phyloP scores from a whole-genome alignment of 2,797 vertebrate species.

The Brotula barbata region DNA sequence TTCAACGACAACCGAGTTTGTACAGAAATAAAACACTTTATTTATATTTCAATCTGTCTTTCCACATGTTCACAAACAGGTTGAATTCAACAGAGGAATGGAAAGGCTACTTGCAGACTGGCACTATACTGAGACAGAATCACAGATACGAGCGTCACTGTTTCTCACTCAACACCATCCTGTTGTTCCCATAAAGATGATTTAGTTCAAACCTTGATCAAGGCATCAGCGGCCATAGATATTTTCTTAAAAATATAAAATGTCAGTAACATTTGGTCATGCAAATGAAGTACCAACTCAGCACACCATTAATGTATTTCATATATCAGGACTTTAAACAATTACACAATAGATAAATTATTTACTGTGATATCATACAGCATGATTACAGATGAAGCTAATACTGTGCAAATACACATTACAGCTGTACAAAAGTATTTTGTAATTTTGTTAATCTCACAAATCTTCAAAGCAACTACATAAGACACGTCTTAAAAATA shows the following conservation, averaged over 20 bases:
- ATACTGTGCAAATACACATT: constrained; percentile 83
- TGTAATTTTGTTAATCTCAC: constrained; percentile 68
- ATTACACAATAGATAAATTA: constrained; percentile 68
- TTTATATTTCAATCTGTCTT: constrained; percentile 71
- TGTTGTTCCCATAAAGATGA: constrained; percentile 21
- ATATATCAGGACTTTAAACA: constrained; percentile 53
- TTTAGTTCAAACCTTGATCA: constrained; percentile 58
- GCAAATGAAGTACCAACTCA: constrained; percentile 66
- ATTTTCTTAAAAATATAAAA: constrained; percentile 73
- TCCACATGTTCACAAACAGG: constrained; percentile 76
- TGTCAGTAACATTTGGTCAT: constrained; percentile 79
- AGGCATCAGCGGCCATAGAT: constrained; percentile 67
- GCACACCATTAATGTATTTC: constrained; percentile 69
- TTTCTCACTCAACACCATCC: constrained; percentile 70
- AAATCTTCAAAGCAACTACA: constrained; percentile 63
- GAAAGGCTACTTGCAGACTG: constrained; percentile 83
- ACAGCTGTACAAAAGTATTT: constrained; percentile 76
- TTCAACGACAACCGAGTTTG: constrained; percentile 26
- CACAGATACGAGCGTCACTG: constrained; percentile 69
- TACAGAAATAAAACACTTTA: constrained; percentile 92
- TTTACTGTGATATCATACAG: constrained; percentile 69
- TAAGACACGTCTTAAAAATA: constrained; percentile 67
- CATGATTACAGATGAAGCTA: constrained; percentile 73
- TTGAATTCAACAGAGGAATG: constrained; percentile 77
- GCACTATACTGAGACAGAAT: constrained; percentile 83